Percentiles rank a stretch among this genome's conserved stretches.
Evolutionary conservation across 2,888 invertebrate genomes (phyloP).

Genomic region (Willowsia nigromaculata): DNA sequence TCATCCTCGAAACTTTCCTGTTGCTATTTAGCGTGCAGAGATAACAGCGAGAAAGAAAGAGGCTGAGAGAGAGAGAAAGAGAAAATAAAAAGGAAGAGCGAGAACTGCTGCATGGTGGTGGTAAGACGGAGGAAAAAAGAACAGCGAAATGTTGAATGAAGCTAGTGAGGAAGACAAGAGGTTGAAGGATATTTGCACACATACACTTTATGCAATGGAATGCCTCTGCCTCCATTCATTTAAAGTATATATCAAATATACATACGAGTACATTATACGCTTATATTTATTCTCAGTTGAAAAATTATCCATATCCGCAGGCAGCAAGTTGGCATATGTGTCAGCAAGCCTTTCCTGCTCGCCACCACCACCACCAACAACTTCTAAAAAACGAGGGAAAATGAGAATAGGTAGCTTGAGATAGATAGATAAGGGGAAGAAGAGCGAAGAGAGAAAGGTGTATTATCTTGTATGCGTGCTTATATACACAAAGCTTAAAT

Average conservation of each 20-base stretch:
- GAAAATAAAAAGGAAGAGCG: slow-evolving; percentile 6
- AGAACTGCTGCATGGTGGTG: too few relatives aligned
- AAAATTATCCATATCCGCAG: slow-evolving; percentile 28
- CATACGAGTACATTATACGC: too few relatives aligned
- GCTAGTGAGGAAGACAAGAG: not conserved
- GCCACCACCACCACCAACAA: not conserved
- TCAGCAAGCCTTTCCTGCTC: not conserved
- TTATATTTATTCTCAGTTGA: slow-evolving; percentile 23
- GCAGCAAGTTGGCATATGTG: slow-evolving; percentile 14
- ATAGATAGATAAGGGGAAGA: not conserved
- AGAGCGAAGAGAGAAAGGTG: slow-evolving; percentile 3
- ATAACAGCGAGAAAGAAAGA: not conserved
- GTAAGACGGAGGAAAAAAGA: not conserved
- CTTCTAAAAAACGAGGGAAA: not conserved
- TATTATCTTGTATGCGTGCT: not conserved
- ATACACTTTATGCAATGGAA: not conserved
- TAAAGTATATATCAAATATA: not conserved
- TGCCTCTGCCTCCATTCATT: not conserved
- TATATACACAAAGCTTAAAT: slow-evolving; percentile 6
- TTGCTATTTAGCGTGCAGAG: not conserved
- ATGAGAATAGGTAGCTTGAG: not conserved
- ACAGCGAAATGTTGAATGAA: slow-evolving; percentile 1
- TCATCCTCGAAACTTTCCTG: slow-evolving; percentile 21
- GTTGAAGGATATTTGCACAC: not conserved
- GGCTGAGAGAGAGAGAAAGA: not conserved